These are phyloP conservation scores for Esox niger DNA, from an alignment of 2,113 vertebrate species.

Conservation along the genomic window DNA sequence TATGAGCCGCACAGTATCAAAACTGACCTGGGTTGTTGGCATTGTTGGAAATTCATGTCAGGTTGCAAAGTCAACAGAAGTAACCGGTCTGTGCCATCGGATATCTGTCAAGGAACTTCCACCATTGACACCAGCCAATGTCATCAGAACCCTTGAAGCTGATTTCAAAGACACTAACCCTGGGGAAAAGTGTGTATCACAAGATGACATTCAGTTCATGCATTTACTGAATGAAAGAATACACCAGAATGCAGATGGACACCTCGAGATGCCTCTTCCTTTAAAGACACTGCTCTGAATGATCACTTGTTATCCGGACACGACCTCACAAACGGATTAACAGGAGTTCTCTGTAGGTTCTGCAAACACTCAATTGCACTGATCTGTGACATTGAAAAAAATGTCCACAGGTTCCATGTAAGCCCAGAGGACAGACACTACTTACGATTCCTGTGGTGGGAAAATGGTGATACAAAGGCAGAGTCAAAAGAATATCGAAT, in stretches of 20 bases:
- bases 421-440: constrained; percentile 20
- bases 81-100: constrained; percentile 18
- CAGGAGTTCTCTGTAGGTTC: neutral
- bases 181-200: no score
- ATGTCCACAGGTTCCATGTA: constrained; percentile 31
- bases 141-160: constrained; percentile 30
- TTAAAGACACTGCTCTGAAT: no score
- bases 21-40: constrained; percentile 23
- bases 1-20: no score
- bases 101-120: constrained; percentile 31
- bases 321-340: neutral
- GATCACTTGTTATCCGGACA: neutral
- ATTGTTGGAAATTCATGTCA: constrained; percentile 16
- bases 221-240: no score
- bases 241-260: no score
- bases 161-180: constrained; percentile 11
- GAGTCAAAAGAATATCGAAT: neutral
- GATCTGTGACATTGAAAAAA: constrained; percentile 16
- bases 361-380: no score
- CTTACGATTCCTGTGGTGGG: constrained; percentile 3
- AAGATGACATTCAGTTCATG: no score
- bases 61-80: neutral
- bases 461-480: neutral
- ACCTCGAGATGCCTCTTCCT: no score
- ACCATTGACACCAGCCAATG: constrained; percentile 22